A percentile compares a stretch with the other conserved stretches of the same genome.
These are phyloP conservation scores for Nothoprocta perdicaria DNA, from an alignment of 2,113 vertebrate genomes.

Conservation along the genomic window DNA sequence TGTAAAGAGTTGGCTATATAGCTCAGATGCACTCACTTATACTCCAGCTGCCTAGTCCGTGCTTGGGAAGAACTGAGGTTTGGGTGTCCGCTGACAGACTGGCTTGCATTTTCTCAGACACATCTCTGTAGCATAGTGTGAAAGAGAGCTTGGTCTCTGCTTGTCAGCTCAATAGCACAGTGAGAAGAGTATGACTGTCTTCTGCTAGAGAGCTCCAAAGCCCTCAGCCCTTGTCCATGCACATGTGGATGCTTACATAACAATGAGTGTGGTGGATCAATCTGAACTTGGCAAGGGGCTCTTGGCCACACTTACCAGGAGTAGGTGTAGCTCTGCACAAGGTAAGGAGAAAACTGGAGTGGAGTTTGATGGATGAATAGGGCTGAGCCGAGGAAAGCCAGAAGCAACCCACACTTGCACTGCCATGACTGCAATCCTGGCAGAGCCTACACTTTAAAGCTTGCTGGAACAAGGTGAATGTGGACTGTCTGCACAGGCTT, in stretches of 20 bases:
- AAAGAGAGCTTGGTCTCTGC: accelerated
- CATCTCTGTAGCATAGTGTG: neutral
- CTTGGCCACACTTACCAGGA: neutral
- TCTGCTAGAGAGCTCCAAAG: neutral
- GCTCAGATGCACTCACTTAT: neutral
- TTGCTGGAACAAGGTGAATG: neutral
- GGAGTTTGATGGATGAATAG: neutral
- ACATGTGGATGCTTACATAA: neutral
- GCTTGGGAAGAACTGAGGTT: accelerated
- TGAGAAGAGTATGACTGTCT: neutral
- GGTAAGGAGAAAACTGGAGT: neutral
- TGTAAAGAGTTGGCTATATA: neutral
- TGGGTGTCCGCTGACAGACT: neutral
- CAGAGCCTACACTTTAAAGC: neutral
- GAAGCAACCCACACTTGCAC: neutral
- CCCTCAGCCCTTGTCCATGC: neutral
- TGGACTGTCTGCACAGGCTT: neutral
- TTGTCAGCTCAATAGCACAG: neutral
- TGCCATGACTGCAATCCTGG: neutral
- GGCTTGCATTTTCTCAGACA: neutral
- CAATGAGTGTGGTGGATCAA: accelerated
- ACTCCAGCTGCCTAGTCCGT: accelerated
- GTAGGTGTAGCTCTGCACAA: neutral
- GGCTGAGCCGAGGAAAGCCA: neutral
- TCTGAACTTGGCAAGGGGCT: neutral